Evolutionary conservation across 2,888 invertebrate species (phyloP), one percentile per base, ranked within the genome.

Genomic region (Lithosia quadra): DNA sequence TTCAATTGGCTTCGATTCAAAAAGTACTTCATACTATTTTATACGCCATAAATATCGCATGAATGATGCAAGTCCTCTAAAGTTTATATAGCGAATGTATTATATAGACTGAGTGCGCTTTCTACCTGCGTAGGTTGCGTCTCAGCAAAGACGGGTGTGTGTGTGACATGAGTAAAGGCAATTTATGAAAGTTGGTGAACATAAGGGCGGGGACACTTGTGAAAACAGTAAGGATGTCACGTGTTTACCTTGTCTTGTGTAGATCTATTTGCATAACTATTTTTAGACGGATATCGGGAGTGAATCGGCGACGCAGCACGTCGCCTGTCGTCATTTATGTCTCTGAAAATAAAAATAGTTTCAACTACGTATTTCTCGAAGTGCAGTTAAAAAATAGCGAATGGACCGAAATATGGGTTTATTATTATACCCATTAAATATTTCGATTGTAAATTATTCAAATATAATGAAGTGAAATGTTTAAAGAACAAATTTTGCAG

Each of bases 221-320:
- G n/a, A 11, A 21, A 59, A 21, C n/a, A 59, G 15, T 56, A 39
- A 28, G 28, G 5, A 28, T 28, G 5, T 28, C 5, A 28, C 21
- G 11, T 4, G 3, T 9, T 18, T 66, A 73, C 79, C 71, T 72
- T 74, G 0, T 78, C 78, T 60, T 67, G 74, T 63, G 67, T 72
- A 8, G 65, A 53, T 28, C n/a, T 49, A 43, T 5, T 28, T 43
- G 33, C 8, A 1, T 64, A 67, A 57, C 5, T 28, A 71, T 76
- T 78, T 64, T 68, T 79, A 33, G 71, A 3, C 18, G 76, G 67
- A 73, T 67, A 82, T 9, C 83, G 78, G 24, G 69, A 62, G 64
- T 80, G 79, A 60, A 62, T 69, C 1, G 81, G 68, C 21, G 79
- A 74, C 28, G 24, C 68, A 21, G 65, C 76, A 39, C 80, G 80